Base-by-base conservation (phyloP, 2,888 invertebrate species). In the Melanostoma mellinum region DNA sequence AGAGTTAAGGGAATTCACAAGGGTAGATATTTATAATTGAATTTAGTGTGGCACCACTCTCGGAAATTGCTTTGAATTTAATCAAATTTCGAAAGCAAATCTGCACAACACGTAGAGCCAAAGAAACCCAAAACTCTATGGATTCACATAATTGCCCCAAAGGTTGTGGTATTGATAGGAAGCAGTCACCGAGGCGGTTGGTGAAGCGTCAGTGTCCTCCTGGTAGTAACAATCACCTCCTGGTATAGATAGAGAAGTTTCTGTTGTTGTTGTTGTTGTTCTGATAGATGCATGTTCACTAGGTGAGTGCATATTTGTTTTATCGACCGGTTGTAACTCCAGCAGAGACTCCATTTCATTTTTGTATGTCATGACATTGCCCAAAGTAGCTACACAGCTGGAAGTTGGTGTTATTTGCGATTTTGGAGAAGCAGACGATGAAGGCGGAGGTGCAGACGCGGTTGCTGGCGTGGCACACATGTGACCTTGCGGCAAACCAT, bases 71-170 rank as follows among this genome's bases (percentile, higher is more conserved):
- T 44, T 46, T 9, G n/a, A 38, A 60, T 48, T 63, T 77, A 78
- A 84, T 78, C 77, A 32, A 65, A 69, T 73, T 63, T 69, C 6
- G 3, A 4, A 5, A n/a, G 9, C 52, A 65, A 33, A 32, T 9
- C 10, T 35, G 20, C 32, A 30, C 46, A 35, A 50, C 50, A 8
- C 8, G 35, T 8, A 9, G 20, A n/a, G n/a, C n/a, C n/a, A n/a
- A 32, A 36, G 6, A 55, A 33, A n/a, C 2, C 33, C 42, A 6
- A 8, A 48, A 44, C 38, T 86, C 89, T 89, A 89, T 79, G 89
- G 88, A 88, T 88, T 89, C 86, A 88, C 89, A 87, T 89, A 89
- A 87, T 88, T 89, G 86, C 88, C 87, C 89, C 89, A 89, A 72
- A 89, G 87, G 87, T 89, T 88, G 74, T 89, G 88, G 50, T 87